These are phyloP conservation scores for Napeogenes inachia DNA, from an alignment of 2,888 invertebrate species.

Conservation along the genomic window DNA sequence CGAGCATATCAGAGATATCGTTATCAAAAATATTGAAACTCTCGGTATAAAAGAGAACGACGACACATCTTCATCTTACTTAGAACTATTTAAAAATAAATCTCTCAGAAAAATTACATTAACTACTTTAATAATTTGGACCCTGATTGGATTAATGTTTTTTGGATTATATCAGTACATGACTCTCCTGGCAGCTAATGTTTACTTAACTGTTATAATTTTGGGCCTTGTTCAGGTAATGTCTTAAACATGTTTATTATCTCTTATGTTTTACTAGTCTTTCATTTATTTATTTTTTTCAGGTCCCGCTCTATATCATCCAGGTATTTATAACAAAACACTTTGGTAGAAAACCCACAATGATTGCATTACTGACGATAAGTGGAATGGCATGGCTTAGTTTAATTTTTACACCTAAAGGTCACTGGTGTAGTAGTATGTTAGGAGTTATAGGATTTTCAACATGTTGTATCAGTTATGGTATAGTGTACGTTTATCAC, in stretches of 20 bases:
- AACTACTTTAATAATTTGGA: slow-evolving; percentile 41
- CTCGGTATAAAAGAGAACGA: slow-evolving; percentile 37
- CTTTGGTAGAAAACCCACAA: slow-evolving; percentile 40
- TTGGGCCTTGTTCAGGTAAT: slow-evolving; percentile 49
- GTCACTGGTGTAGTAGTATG: slow-evolving; percentile 37
- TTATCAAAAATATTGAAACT: slow-evolving; percentile 38
- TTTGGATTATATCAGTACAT: slow-evolving; percentile 51
- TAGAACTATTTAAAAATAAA: slow-evolving; percentile 46
- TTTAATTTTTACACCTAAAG: slow-evolving; percentile 39
- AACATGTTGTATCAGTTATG: slow-evolving; percentile 35
- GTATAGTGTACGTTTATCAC: slow-evolving; percentile 41
- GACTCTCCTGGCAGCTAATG: slow-evolving; percentile 42
- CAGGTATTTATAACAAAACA: slow-evolving; percentile 40
- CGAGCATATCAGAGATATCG: slow-evolving; percentile 39
- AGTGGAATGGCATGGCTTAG: slow-evolving; percentile 40
- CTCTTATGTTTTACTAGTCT: neutral
- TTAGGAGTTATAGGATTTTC: slow-evolving; percentile 40
- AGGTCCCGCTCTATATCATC: slow-evolving; percentile 41
- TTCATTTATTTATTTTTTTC: slow-evolving; percentile 33
- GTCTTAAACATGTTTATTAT: neutral
- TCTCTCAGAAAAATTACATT: slow-evolving; percentile 38
- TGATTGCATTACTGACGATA: slow-evolving; percentile 31
- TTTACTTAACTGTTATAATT: slow-evolving; percentile 42
- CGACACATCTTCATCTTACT: slow-evolving; percentile 35
- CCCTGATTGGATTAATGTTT: slow-evolving; percentile 42